These are phyloP conservation scores for Tetragnatha montana DNA, from an alignment of 2,888 invertebrate genomes.

Conservation along the genomic window DNA sequence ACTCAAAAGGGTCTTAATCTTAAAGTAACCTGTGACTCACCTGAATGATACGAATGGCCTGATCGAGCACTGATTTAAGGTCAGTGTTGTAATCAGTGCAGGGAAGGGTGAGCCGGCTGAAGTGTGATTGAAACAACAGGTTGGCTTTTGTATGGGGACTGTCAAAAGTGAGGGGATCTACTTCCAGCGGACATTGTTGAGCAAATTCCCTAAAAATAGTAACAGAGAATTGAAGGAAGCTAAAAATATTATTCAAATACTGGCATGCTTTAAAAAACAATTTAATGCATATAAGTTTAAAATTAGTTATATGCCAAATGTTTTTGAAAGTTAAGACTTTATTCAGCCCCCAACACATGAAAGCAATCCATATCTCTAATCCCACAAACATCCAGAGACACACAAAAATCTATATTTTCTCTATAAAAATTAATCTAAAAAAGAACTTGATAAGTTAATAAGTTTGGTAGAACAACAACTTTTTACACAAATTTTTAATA, in stretches of 20 bases:
- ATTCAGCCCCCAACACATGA: no score
- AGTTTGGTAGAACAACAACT: no score
- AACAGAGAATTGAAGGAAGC: background rate
- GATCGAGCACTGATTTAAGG: slow-evolving; percentile 96
- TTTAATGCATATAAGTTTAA: no score
- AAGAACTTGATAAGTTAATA: no score
- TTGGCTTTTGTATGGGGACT: slow-evolving; percentile 96
- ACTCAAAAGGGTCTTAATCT: background rate
- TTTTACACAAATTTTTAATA: no score
- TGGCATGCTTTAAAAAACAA: background rate
- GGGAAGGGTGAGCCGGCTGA: slow-evolving; percentile 88
- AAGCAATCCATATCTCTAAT: no score
- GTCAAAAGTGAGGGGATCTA: slow-evolving; percentile 86
- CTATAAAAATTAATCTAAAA: no score
- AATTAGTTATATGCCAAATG: no score
- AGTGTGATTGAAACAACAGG: slow-evolving; percentile 94
- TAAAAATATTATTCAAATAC: background rate
- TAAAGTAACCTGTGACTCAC: slow-evolving; percentile 77
- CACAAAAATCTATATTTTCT: no score
- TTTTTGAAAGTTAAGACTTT: no score
- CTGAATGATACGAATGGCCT: slow-evolving; percentile 94
- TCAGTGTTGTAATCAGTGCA: slow-evolving; percentile 97
- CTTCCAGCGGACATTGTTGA: slow-evolving; percentile 84
- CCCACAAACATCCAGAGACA: no score
- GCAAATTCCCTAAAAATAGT: slow-evolving; percentile 83